phyloP scores from a whole-genome alignment of 2,797 vertebrate genomes.

The Enoplosus armatus region DNA sequence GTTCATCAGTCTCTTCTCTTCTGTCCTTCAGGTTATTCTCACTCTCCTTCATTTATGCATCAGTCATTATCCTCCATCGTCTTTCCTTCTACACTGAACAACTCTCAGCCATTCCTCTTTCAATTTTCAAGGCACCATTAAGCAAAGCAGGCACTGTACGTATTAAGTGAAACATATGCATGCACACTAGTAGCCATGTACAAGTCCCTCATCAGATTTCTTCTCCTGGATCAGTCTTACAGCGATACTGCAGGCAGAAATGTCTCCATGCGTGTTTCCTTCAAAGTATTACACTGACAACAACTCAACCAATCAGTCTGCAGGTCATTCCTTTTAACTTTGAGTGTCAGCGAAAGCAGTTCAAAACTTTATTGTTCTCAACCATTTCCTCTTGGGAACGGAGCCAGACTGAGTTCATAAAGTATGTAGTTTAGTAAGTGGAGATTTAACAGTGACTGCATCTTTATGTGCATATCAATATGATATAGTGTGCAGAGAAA shows the following conservation, averaged over 20 bases:
- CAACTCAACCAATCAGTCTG: slow-evolving; percentile 23
- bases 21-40: slow-evolving; percentile 54
- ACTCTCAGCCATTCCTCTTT: slow-evolving; percentile 30
- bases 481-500: slow-evolving; percentile 38
- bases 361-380: slow-evolving; percentile 50
- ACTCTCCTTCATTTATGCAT: slow-evolving; percentile 45
- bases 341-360: slow-evolving; percentile 47
- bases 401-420: slow-evolving; percentile 53
- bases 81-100: slow-evolving; percentile 2
- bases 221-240: slow-evolving; percentile 5
- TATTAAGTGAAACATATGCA: slow-evolving; percentile 9
- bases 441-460: slow-evolving; percentile 48
- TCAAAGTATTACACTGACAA: slow-evolving; percentile 31
- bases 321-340: slow-evolving; percentile 35
- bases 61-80: slow-evolving; percentile 34
- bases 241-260: background rate
- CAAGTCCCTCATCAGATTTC: background rate
- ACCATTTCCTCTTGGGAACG: slow-evolving; percentile 41
- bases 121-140: slow-evolving; percentile 43
- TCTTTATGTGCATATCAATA: slow-evolving; percentile 42
- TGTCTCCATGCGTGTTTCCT: slow-evolving; percentile 6
- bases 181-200: background rate
- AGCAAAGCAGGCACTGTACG: background rate
- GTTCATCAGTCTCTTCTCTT: slow-evolving; percentile 41
- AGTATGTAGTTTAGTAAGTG: slow-evolving; percentile 60